Evolutionary conservation across 2,888 invertebrate species (phyloP).

Genomic region (Heteromyza rotundicornis): DNA sequence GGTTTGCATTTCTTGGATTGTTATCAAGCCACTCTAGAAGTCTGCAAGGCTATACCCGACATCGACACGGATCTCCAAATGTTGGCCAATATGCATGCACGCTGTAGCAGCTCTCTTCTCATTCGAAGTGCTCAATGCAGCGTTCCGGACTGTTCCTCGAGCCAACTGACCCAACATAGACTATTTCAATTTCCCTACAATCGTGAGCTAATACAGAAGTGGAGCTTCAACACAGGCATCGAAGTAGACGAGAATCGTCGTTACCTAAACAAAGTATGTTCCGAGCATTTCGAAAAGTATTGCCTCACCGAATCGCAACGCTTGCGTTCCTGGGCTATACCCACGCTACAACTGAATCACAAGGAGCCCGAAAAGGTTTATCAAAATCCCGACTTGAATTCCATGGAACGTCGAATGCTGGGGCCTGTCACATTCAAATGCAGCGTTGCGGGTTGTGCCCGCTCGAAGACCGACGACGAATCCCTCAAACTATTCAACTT

Average conservation of each 20-base stretch:
- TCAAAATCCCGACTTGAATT: slow-evolving; percentile 30
- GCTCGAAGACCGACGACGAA: slow-evolving; percentile 20
- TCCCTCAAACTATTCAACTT: slow-evolving; percentile 31
- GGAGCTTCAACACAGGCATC: slow-evolving; percentile 47
- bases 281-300: slow-evolving; percentile 34
- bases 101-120: slow-evolving; percentile 28
- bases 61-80: slow-evolving; percentile 22
- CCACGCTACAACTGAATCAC: slow-evolving; percentile 31
- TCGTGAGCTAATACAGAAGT: slow-evolving; percentile 39
- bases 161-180: slow-evolving; percentile 21
- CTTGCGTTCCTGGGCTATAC: slow-evolving; percentile 37
- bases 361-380: slow-evolving; percentile 16
- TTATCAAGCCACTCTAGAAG: slow-evolving; percentile 22
- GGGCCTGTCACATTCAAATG: slow-evolving; percentile 33
- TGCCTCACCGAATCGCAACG: slow-evolving; percentile 35
- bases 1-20: slow-evolving; percentile 35
- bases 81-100: slow-evolving; percentile 24
- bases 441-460: slow-evolving; percentile 30
- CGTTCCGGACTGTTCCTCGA: slow-evolving; percentile 28
- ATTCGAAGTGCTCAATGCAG: slow-evolving; percentile 33
- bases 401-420: slow-evolving; percentile 27
- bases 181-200: slow-evolving; percentile 42
- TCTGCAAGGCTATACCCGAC: slow-evolving; percentile 8
- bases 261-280: slow-evolving; percentile 48
- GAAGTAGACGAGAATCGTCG: slow-evolving; percentile 39